Base-by-base conservation (phyloP, 2,888 invertebrate genomes). In the Platycnemis pennipes region DNA sequence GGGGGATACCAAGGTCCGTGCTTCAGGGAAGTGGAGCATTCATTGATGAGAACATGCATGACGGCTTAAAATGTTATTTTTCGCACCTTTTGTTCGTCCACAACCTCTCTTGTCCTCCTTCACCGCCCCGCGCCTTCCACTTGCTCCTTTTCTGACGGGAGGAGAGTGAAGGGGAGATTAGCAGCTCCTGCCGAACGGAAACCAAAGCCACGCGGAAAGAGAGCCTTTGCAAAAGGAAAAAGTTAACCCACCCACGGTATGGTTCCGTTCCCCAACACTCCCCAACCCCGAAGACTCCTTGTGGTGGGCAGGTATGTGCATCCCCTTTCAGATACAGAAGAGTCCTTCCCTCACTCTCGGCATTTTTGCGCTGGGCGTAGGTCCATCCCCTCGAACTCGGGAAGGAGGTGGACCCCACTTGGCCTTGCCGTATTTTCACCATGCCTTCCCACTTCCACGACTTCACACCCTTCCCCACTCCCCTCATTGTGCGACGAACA, bases 1-100 rank as follows among this genome's bases (percentile, higher is more conserved):
- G 19, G 19, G 63, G n/a, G 37, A 8, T 37, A 16, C 37, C 37
- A 13, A 37, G 13, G 13, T 13, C 37, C 77, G 31, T 77, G 11
- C 77, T 31, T 37, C 11, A 77, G 0, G 42, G 45, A 87, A 26
- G 45, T 44, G 87, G 45, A 44, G 87, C 87, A 87, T 87, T 45
- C 87, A 44, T 44, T 26, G 46, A 46, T 46, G 87, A 87, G 45
- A 87, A 87, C 87, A 26, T 45, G 44, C 46, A 45, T 46, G 87
- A 87, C 87, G 87, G 87, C 87, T 87, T 87, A 87, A 87, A 46
- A 87, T 87, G 87, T 87, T 87, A 87, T 46, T 87, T 87, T 87
- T n/a, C n/a, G 22, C 26, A 22, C 19, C 46, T 26, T 87, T 87
- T n/a, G 46, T 45, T n/a, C 31, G 31, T 8, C 31, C 77, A 22